Evolutionary conservation across 37 sponge, comb jelly and placozoan species (phyloP), one percentile per base, ranked within the genome.

Genomic region (Agelas oroides): DNA sequence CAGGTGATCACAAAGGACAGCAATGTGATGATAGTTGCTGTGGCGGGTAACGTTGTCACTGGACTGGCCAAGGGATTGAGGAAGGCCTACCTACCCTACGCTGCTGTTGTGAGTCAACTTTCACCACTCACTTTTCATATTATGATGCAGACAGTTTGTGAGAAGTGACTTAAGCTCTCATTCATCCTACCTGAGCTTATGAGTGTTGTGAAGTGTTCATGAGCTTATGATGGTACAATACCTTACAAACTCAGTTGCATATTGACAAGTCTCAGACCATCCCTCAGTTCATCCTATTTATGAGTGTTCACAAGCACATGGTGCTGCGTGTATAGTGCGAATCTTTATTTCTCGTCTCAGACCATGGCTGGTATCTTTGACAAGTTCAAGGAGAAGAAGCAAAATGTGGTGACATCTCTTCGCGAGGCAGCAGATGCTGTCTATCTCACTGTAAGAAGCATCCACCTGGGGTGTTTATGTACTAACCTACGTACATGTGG

Each of bases 321-420:
- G n/a, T n/a, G n/a, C n/a, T n/a, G n/a, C n/a, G n/a, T n/a, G n/a
- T n/a, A n/a, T n/a, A n/a, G n/a, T n/a, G n/a, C n/a, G n/a, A n/a
- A n/a, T n/a, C n/a, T n/a, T n/a, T 70, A 59, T 34, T 55, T 0
- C 52, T 21, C 72, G 11, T 21, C 58, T 21, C 80, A 85, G 87
- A 65, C 71, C 61, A 34, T 89, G 8, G 63, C 88, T 55, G 83
- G 81, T 0, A 88, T 92, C 31, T 91, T 97, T 57, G 94, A 87
- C 57, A 97, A 97, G 78, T 95, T 95, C 76, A 97, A 97, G 80
- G 98, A 97, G 81, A 97, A 97, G 91, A 97, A 97, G 82, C 66
- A 76, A 61, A 88, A 70, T 25, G 98, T 97, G 28, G 91, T 97
- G n/a, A 75, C 77, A 33, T 84, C 93, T 31, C 89, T 97, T 19